phyloP scores from a whole-genome alignment of 2,797 vertebrate genomes.

The Anolis apletophallus region DNA sequence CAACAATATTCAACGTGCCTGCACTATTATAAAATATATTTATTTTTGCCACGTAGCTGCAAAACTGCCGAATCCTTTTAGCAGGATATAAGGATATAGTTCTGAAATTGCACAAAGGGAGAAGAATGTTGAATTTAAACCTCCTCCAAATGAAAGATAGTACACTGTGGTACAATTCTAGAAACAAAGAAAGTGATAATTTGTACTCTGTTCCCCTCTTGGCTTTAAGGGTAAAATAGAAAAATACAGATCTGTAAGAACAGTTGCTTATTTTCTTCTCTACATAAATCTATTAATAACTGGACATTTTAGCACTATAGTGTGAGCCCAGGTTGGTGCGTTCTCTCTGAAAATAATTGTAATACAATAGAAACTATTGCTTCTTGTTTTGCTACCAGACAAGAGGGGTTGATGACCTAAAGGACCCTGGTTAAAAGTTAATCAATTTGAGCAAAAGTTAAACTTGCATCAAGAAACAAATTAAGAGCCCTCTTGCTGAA shows the following conservation, averaged over 20 bases:
- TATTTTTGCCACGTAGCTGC: conserved; percentile 34
- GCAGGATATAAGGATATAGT: conserved; percentile 15
- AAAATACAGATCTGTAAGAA: neutral
- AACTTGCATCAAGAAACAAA: conserved; percentile 3
- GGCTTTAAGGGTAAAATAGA: neutral
- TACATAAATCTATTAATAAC: neutral
- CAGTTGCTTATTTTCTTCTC: conserved; percentile 28
- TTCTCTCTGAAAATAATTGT: neutral
- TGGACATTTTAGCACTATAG: neutral
- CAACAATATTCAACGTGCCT: conserved; percentile 55
- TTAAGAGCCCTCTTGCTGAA: no score
- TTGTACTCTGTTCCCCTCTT: accelerated
- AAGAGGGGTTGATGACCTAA: neutral
- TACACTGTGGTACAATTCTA: neutral
- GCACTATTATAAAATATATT: conserved; percentile 32
- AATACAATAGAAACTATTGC: neutral
- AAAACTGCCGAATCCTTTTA: conserved; percentile 40
- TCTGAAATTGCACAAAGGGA: conserved; percentile 19
- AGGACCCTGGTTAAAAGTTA: neutral
- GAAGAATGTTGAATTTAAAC: conserved; percentile 27
- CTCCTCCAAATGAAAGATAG: conserved; percentile 1
- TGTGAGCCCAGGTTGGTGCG: neutral
- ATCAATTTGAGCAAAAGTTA: neutral
- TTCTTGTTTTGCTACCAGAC: neutral
- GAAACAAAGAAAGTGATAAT: neutral